Evolutionary conservation across 2,888 invertebrate species (phyloP), one percentile per base, ranked within the genome.

Genomic region (Trachelus iudaicus): DNA sequence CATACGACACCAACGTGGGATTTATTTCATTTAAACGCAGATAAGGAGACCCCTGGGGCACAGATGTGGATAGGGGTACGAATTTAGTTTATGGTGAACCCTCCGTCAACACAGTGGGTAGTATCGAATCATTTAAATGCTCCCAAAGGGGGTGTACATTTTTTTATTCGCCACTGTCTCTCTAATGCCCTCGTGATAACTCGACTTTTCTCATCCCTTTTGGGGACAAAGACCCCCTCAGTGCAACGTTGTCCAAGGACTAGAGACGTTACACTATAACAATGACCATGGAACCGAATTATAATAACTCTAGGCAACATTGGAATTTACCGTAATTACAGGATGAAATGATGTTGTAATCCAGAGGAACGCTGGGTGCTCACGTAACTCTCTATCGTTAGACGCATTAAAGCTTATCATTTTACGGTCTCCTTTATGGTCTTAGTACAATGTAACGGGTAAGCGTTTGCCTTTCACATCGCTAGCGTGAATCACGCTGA

Each of bases 61-160:
- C 85, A 85, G 84, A 85, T 85, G 85, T 81, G 77, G 81, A 82
- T 79, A 84, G 81, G 79, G 80, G 79, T 79, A 77, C 78, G 77
- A 77, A 79, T 80, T 79, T 79, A 80, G 79, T 79, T 79, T 77
- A 73, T 73, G 40, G 71, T 73, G 79, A 81, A 82, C 81, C 81
- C 80, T 80, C 80, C 83, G 83, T 83, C 81, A 81, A 84, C 83
- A 82, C 83, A 83, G 83, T 84, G 81, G 83, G 83, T 82, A 81
- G 82, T 79, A 83, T 80, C 83, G 77, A 84, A 83, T 83, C 81
- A 80, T 84, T 84, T 83, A 86, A 86, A 86, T 84, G 82, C 82
- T 80, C 83, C 83, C 82, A 75, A 78, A 83, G 83, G 83, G 82
- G 80, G 80, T 81, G 69, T 79, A 78, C 68, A 76, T 71, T 76